Percentiles rank a stretch among this genome's conserved stretches.
Conservation (phyloP, 2,113 vertebrate species). For the Okapia johnstoni region DNA sequence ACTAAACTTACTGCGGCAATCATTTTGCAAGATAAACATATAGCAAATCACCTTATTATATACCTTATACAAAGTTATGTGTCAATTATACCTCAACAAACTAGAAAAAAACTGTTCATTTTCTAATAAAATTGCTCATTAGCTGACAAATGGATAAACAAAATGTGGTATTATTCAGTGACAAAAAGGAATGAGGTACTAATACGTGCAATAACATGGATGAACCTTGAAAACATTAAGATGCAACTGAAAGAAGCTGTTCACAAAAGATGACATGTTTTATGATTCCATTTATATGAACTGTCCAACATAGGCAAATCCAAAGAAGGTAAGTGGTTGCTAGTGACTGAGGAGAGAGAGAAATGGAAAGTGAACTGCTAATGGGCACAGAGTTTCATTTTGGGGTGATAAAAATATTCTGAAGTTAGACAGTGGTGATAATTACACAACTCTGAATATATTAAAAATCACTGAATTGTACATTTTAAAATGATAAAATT, state of each 20-base stretch:
- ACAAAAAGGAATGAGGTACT: not conserved
- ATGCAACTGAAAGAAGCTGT: not conserved
- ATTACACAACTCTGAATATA: not conserved
- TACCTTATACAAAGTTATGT: not conserved
- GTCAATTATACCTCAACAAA: not conserved
- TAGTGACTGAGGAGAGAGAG: not conserved
- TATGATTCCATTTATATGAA: not conserved
- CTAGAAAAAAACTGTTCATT: not conserved
- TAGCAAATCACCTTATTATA: not conserved
- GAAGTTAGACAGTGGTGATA: not conserved
- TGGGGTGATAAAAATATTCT: not conserved
- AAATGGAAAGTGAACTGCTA: not conserved
- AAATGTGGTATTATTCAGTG: not conserved
- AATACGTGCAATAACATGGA: not conserved
- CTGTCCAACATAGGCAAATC: not conserved
- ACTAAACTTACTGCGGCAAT: not conserved
- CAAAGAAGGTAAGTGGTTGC: not conserved
- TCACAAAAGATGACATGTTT: not conserved
- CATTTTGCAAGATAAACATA: not conserved
- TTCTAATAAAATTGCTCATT: conserved; percentile 29
- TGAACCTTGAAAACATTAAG: not conserved
- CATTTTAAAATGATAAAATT: not conserved
- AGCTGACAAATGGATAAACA: not conserved
- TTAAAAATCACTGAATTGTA: not conserved
- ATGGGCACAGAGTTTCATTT: not conserved